A percentile compares a stretch with the other conserved stretches of the same genome.
phyloP scores from a whole-genome alignment of 2,113 vertebrate species.

The Anoura caudifer region DNA sequence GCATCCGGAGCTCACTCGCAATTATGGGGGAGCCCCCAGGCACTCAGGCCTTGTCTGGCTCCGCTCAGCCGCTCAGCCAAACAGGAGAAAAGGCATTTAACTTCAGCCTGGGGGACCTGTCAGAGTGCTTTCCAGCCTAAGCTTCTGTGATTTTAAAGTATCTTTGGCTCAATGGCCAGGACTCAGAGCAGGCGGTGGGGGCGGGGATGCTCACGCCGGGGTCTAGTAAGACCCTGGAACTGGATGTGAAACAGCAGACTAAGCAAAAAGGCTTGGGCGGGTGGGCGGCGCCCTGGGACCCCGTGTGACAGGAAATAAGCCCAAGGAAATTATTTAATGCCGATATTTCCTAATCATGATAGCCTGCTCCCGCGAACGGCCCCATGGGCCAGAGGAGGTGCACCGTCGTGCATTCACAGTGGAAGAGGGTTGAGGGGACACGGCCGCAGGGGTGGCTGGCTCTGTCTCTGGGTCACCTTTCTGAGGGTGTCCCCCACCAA shows the following conservation, averaged over 20 bases:
- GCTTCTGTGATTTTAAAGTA: neutral
- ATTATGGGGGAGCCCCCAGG: fast-evolving
- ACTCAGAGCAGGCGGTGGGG: neutral
- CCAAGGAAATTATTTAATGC: neutral
- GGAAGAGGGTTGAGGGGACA: fast-evolving
- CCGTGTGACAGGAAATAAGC: neutral
- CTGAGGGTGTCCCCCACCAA: too few relatives aligned
- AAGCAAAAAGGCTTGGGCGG: neutral
- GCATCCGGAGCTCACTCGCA: fast-evolving
- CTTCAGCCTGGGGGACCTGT: neutral
- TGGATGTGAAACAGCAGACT: fast-evolving
- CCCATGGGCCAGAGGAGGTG: fast-evolving
- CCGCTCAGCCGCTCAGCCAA: neutral
- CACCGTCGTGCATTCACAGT: neutral
- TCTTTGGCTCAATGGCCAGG: neutral
- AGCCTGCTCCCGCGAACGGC: neutral
- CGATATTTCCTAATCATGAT: neutral
- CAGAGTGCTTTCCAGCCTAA: neutral
- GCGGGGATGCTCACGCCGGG: fast-evolving
- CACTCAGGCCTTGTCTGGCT: fast-evolving
- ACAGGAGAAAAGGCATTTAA: neutral
- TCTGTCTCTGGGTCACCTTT: neutral
- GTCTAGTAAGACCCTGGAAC: neutral
- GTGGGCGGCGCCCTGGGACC: neutral
- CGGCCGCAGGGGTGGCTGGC: fast-evolving